Base-by-base conservation (phyloP, 2,888 invertebrate species). In the Drosophila nigricruria region DNA sequence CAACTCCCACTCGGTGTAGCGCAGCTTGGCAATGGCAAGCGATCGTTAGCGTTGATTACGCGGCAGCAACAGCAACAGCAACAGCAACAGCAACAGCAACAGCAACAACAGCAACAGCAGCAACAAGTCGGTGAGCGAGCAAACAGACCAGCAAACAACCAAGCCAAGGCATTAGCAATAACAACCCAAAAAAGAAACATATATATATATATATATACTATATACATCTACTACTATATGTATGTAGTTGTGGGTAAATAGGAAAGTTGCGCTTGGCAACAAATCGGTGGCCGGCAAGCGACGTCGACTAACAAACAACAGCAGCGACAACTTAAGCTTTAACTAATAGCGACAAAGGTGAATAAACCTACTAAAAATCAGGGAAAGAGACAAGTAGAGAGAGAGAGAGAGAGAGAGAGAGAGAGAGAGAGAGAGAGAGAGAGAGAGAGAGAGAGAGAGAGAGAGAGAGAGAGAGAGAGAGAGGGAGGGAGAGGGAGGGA, bases 191-290 rank as follows among this genome's bases (percentile, higher is more conserved):
- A n/a, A 42, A 30, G 47, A 10, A 18, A 66, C 27, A 54, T 3
- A 36, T 50, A 74, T 20, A 76, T 40, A 67, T 61, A 59, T 70
- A 16, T 45, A 2, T 25, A 45, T 4, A 38, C 16, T 49, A 69
- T 30, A 76, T 40, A 73, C 64, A 62, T 27, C 9, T 25, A n/a
- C 25, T 10, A 5, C 47, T 67, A 62, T 70, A 8, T 18, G 20
- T 34, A 27, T 10, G 30, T 47, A 73, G 8, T 16, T 25, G n/a
- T n/a, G 52, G 16, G 16, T 53, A 32, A 38, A 32, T 74, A 76
- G 67, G 77, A 79, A 79, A 79, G 79, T 79, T 79, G 67, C 61
- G 79, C 79, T 79, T 79, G 77, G 79, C 77, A 79, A 79, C 79
- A 79, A 76, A 77, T 77, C 77, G 77, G 50, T 57, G 68, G 63